Evolutionary conservation across 2,113 vertebrate species (phyloP).

Genomic region (Oxyura jamaicensis): DNA sequence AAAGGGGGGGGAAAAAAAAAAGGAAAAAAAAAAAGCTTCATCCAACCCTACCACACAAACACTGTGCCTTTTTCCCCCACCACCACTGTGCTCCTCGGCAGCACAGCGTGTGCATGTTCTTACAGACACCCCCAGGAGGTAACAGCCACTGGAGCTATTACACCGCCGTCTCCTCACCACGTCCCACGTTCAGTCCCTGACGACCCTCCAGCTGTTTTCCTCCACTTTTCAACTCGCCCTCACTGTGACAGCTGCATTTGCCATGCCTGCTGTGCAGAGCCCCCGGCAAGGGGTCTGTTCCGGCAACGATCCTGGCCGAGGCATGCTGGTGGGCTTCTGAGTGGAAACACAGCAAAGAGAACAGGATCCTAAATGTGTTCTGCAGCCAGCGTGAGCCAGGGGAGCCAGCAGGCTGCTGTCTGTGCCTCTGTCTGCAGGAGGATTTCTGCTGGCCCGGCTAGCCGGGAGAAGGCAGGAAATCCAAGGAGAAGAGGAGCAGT

Average conservation of each 20-base stretch:
- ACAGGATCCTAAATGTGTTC: not conserved
- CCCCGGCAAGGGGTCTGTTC: not conserved
- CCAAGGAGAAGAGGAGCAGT: slow-evolving; percentile 23
- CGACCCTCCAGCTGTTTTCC: not conserved
- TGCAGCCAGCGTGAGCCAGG: not conserved
- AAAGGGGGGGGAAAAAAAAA: not conserved
- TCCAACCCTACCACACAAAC: not conserved
- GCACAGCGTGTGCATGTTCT: not conserved
- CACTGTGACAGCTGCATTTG: not conserved
- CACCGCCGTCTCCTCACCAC: rapidly evolving
- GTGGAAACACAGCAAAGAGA: not conserved
- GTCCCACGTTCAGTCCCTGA: rapidly evolving
- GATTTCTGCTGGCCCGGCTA: not conserved
- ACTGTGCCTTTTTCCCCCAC: not conserved
- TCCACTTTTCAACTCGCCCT: not conserved
- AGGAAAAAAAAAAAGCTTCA: not conserved
- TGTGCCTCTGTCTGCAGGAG: not conserved
- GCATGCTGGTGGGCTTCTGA: not conserved
- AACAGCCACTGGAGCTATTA: not conserved
- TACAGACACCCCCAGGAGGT: not conserved
- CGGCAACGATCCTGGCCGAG: not conserved
- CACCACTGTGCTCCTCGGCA: not conserved
- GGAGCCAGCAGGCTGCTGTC: not conserved
- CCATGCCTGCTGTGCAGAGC: not conserved
- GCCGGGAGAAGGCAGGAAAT: slow-evolving; percentile 20